Conservation (phyloP, 2,797 vertebrate species). For the Sciaenops ocellatus region DNA sequence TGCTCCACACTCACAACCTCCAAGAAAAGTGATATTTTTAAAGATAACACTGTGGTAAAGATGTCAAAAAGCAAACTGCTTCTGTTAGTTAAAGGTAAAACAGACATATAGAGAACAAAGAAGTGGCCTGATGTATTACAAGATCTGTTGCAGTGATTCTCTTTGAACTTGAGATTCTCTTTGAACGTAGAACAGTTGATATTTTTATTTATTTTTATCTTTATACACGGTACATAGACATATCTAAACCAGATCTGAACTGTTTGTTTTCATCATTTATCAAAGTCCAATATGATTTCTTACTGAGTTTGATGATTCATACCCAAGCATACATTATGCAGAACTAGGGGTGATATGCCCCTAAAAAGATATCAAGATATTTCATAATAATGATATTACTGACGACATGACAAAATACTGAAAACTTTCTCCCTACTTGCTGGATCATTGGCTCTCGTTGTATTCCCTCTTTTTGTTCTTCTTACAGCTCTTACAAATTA, state of each 20-base stretch:
- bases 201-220: background rate
- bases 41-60: constrained; percentile 50
- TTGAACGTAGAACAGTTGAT: background rate
- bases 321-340: background rate
- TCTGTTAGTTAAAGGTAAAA: constrained; percentile 14
- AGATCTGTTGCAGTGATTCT: background rate
- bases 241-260: background rate
- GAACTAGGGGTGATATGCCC: too few relatives aligned
- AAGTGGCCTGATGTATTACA: background rate
- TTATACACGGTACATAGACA: background rate
- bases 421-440: too few relatives aligned
- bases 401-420: too few relatives aligned
- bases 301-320: background rate
- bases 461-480: too few relatives aligned
- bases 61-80: constrained; percentile 30
- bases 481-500: too few relatives aligned
- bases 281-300: constrained; percentile 8
- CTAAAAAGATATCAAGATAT: too few relatives aligned
- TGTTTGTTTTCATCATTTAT: constrained; percentile 12
- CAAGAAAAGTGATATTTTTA: constrained; percentile 62
- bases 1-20: constrained; percentile 18
- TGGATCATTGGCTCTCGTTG: too few relatives aligned
- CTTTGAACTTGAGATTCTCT: constrained; percentile 21
- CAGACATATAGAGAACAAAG: constrained; percentile 1
- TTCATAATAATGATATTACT: too few relatives aligned